Evolutionary conservation across 2,113 vertebrate species (phyloP).

Genomic region (Pelvicachromis taeniatus): DNA sequence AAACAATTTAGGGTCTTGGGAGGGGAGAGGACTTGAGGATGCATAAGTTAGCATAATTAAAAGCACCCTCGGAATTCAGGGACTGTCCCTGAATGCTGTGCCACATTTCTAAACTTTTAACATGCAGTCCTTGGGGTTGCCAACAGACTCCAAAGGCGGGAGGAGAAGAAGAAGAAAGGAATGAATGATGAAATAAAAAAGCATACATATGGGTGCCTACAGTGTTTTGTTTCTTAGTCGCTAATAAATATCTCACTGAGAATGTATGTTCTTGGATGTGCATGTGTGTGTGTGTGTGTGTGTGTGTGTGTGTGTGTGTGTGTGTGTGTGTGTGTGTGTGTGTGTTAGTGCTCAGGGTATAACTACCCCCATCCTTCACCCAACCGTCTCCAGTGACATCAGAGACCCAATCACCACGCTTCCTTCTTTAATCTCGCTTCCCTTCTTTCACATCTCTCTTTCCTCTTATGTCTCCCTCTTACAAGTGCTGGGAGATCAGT

Average conservation of each 20-base stretch:
- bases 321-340: neutral
- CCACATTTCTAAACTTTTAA: neutral
- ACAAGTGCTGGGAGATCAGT: neutral
- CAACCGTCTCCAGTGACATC: neutral
- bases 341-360: neutral
- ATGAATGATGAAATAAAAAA: neutral
- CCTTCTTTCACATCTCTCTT: neutral
- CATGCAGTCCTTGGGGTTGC: neutral
- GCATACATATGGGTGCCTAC: neutral
- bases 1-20: neutral
- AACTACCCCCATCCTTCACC: neutral
- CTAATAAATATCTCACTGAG: neutral
- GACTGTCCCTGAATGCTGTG: neutral
- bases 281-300: neutral
- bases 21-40: neutral
- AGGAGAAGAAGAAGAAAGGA: neutral
- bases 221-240: neutral
- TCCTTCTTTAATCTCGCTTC: neutral
- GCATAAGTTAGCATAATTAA: neutral
- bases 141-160: neutral
- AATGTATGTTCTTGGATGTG: neutral
- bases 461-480: neutral
- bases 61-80: neutral
- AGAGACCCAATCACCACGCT: constrained; percentile 11
- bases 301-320: neutral